These are phyloP conservation scores for Circaetus cinerascens DNA, from an alignment of 2,113 vertebrate genomes.

Conservation along the genomic window DNA sequence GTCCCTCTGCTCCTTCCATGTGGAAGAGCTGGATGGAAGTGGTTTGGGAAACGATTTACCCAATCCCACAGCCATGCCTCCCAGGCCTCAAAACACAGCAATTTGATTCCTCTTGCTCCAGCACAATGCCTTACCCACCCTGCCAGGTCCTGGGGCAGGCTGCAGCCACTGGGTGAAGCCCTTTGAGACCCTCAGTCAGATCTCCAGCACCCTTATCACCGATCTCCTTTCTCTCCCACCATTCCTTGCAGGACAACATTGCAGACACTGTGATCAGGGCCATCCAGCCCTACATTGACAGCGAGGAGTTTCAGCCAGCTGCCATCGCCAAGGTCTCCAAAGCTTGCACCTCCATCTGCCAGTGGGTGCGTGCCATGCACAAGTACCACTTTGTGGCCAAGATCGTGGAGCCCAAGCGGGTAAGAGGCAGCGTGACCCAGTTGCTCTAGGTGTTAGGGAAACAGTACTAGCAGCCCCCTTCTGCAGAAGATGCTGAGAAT, in stretches of 20 bases:
- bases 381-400: conserved; percentile 88
- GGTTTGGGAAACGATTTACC: not conserved
- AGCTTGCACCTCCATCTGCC: conserved; percentile 92
- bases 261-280: conserved; percentile 81
- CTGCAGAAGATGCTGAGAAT: not conserved
- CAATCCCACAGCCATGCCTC: not conserved
- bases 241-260: conserved; percentile 83
- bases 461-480: not conserved
- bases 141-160: not conserved
- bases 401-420: conserved; percentile 86
- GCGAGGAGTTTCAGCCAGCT: conserved; percentile 87
- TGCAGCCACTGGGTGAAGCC: not conserved
- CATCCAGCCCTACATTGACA: conserved; percentile 91
- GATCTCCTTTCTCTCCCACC: not conserved
- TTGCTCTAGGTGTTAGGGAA: not conserved
- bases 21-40: not conserved
- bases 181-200: not conserved
- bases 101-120: not conserved
- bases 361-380: conserved; percentile 93
- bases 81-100: not conserved
- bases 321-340: conserved; percentile 89
- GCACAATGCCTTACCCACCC: not conserved
- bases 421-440: conserved; percentile 43
- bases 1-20: not conserved
- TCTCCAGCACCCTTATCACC: not conserved